phyloP scores from a whole-genome alignment of 2,113 vertebrate genomes.

The Myotis davidii region DNA sequence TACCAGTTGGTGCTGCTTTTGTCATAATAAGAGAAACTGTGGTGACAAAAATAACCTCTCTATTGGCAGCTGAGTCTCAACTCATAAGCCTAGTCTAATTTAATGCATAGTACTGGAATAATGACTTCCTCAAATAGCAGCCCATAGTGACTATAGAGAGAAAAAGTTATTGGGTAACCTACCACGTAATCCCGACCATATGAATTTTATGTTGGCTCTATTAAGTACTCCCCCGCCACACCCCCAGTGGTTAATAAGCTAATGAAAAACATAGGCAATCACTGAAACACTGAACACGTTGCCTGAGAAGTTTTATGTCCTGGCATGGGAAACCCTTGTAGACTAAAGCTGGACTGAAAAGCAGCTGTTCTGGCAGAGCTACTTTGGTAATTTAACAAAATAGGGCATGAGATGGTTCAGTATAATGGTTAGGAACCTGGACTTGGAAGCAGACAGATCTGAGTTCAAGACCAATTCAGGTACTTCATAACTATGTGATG shows the following conservation, averaged over 20 bases:
- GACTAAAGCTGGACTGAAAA: neutral
- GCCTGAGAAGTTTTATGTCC: neutral
- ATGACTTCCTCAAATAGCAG: conserved; percentile 40
- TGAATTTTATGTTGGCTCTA: conserved; percentile 20
- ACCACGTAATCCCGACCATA: neutral
- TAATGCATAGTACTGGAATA: neutral
- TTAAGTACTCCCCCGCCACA: neutral
- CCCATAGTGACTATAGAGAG: neutral
- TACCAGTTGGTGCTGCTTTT: conserved; percentile 55
- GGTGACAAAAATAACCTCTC: neutral
- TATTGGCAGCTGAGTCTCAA: neutral
- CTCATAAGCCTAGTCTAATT: conserved; percentile 51
- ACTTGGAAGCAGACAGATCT: neutral
- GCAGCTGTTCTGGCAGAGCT: neutral
- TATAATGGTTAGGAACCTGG: neutral
- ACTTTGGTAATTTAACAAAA: neutral
- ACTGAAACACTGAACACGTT: neutral
- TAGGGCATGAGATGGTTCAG: neutral
- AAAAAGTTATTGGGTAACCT: conserved; percentile 8
- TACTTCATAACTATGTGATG: neutral
- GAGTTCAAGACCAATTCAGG: neutral
- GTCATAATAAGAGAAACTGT: neutral
- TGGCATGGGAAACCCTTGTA: neutral
- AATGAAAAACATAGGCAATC: neutral
- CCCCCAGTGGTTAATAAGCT: conserved; percentile 30